A percentile compares a stretch with the other conserved stretches of the same genome.
These are phyloP conservation scores for Brachypodius melanocephalos DNA, from an alignment of 2,113 vertebrate species.

Conservation along the genomic window DNA sequence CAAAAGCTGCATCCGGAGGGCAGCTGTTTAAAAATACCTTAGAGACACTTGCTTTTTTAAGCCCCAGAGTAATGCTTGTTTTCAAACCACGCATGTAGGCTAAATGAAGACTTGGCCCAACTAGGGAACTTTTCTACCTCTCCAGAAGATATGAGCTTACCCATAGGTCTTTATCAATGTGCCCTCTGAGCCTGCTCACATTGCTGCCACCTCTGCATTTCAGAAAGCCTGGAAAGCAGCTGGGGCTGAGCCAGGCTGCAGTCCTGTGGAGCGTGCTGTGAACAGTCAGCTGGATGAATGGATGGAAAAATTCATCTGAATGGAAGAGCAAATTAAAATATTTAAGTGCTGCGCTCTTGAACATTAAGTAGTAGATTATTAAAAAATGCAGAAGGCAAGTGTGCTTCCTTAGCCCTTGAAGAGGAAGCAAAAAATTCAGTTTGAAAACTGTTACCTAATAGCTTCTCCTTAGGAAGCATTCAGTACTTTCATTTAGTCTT, in stretches of 20 bases:
- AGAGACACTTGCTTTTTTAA: not conserved
- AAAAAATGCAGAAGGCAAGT: not conserved
- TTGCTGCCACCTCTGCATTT: not conserved
- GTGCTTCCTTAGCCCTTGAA: not conserved
- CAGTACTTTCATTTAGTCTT: constrained; percentile 16
- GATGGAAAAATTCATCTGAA: not conserved
- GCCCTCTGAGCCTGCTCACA: not conserved
- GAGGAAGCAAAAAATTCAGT: not conserved
- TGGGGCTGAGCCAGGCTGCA: not conserved
- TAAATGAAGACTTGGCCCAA: not conserved
- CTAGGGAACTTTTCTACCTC: not conserved
- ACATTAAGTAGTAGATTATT: not conserved
- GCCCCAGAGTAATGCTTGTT: not conserved
- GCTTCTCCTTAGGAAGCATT: not conserved
- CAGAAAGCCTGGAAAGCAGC: not conserved
- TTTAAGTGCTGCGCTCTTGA: not conserved
- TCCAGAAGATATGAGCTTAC: not conserved
- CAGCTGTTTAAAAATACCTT: constrained; percentile 6
- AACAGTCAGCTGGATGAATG: not conserved
- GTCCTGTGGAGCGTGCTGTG: accelerated
- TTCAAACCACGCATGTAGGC: not conserved
- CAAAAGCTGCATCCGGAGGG: not conserved
- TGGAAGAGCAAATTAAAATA: constrained; percentile 6
- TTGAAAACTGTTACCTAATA: not conserved
- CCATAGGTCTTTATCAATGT: not conserved